Base-by-base conservation (phyloP, 2,797 vertebrate species). In the Mus caroli region DNA sequence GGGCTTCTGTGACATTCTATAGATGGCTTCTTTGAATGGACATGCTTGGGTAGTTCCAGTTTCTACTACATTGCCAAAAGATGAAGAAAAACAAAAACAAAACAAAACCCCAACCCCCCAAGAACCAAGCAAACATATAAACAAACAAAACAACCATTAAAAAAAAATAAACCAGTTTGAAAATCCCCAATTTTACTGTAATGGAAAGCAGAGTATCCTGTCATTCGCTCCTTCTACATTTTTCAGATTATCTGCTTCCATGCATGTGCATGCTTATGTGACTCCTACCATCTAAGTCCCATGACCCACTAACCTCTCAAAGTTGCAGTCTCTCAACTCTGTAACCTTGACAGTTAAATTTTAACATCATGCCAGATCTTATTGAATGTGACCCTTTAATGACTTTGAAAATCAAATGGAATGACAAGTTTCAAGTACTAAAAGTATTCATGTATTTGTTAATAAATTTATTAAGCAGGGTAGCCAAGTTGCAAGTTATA, bases 341-440 rank as follows among this genome's bases (percentile, higher is more conserved):
- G 14, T 75, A 46, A 54, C 2, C 22, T 2, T 79, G 52, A 46
- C 6, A 40, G 10, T 71, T 77, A 22, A 50, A 79, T 54, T 64
- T 64, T 60, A 73, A 26, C n/a, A 40, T 20, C 60, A 77, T 90
- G 2, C 20, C 64, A 1, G 40, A 31, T 17, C 26, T 60, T 22
- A 31, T 60, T 88, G 28, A 67, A 19, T 31, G 46, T 26, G 71
- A 46, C 6, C 56, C n/a, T 69, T 91, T 84, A 40, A 37, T 91
- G 15, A 84, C 91, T 88, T 75, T 92, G 71, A 91, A 95, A 91
- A 89, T 94, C 52, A 95, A 91, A 73, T 19, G 26, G 50, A 84
- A 80, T 77, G 64, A 19, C 60, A 96, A 90, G 71, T 91, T 73
- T 14, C 13, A 94, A 77, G 37, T 92, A 31, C 77, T 50, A 50